Conservation (phyloP, 2,888 invertebrate genomes). For the Melanotus villosus region DNA sequence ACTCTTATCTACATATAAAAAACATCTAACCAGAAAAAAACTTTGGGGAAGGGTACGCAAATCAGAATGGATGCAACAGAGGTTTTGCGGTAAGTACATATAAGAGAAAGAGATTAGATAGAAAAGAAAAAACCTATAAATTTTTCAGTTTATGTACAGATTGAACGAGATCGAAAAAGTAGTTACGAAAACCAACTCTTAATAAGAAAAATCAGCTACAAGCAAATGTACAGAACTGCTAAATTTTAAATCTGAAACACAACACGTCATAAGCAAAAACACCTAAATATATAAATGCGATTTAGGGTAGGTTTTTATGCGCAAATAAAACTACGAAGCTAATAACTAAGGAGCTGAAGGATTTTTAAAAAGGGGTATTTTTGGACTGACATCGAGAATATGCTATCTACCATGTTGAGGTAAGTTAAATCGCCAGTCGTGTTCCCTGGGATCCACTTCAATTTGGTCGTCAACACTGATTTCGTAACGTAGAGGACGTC, state of each 20-base stretch:
- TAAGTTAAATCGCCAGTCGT: slow-evolving; percentile 72
- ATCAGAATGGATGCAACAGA: slow-evolving; percentile 28
- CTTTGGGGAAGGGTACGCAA: slow-evolving; percentile 3
- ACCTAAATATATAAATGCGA: slow-evolving; percentile 30
- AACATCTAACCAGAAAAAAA: slow-evolving; percentile 27
- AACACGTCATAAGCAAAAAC: slow-evolving; percentile 45
- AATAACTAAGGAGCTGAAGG: slow-evolving; percentile 23
- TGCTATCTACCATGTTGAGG: slow-evolving; percentile 67
- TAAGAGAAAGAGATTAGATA: neutral
- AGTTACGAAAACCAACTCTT: neutral
- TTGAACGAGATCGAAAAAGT: slow-evolving; percentile 11
- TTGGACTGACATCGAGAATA: slow-evolving; percentile 47
- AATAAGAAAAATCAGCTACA: slow-evolving; percentile 20
- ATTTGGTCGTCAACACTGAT: slow-evolving; percentile 72
- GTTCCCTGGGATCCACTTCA: slow-evolving; percentile 71
- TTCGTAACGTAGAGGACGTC: slow-evolving; percentile 69
- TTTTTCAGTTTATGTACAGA: slow-evolving; percentile 19
- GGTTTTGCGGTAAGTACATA: neutral
- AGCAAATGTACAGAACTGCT: slow-evolving; percentile 31
- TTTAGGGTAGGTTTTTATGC: slow-evolving; percentile 27
- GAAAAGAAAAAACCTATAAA: no score
- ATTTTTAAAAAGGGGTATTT: slow-evolving; percentile 32
- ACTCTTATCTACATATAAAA: slow-evolving; percentile 27
- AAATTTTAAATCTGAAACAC: slow-evolving; percentile 22
- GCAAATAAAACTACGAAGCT: slow-evolving; percentile 43